Conservation (phyloP, 2,797 vertebrate genomes). For the Steatocranus sp. region DNA sequence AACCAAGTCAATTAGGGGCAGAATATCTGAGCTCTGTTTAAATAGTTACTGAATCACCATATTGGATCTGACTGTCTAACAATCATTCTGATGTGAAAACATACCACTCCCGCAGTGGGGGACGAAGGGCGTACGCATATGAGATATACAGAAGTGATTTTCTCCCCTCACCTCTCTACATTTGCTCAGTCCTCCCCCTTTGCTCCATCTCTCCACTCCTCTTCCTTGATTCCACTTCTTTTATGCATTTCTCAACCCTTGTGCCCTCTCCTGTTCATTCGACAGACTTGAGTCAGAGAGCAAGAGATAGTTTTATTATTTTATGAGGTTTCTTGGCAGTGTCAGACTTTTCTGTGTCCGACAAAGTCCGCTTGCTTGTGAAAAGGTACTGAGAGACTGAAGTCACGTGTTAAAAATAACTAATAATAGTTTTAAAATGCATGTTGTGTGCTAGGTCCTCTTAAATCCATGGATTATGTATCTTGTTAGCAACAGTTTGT, state of each 20-base stretch:
- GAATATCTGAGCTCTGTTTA: conserved; percentile 54
- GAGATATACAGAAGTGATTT: conserved; percentile 29
- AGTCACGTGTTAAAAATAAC: conserved; percentile 11
- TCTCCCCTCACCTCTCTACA: not conserved
- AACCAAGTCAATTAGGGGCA: conserved; percentile 67
- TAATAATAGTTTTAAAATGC: not conserved
- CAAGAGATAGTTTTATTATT: conserved; percentile 68
- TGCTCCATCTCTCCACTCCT: not conserved
- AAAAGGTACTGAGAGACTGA: conserved; percentile 8
- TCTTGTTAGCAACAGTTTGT: not conserved
- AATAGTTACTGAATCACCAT: conserved; percentile 58
- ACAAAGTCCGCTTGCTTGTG: conserved; percentile 51
- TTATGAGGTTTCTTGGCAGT: conserved; percentile 52
- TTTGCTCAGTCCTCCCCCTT: conserved; percentile 1
- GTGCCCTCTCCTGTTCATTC: conserved; percentile 64
- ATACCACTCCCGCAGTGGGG: conserved; percentile 19
- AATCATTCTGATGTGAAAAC: conserved; percentile 62
- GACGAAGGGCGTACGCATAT: not conserved
- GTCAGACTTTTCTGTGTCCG: conserved; percentile 52
- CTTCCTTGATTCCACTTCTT: conserved; percentile 39
- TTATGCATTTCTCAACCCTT: conserved; percentile 55
- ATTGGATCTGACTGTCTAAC: conserved; percentile 58
- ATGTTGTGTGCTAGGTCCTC: not conserved
- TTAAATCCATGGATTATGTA: not conserved
- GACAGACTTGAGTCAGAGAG: conserved; percentile 68